Evolutionary conservation across 2,113 vertebrate genomes (phyloP), one percentile per base, ranked within the genome.

Genomic region (Rhinichthys klamathensis): DNA sequence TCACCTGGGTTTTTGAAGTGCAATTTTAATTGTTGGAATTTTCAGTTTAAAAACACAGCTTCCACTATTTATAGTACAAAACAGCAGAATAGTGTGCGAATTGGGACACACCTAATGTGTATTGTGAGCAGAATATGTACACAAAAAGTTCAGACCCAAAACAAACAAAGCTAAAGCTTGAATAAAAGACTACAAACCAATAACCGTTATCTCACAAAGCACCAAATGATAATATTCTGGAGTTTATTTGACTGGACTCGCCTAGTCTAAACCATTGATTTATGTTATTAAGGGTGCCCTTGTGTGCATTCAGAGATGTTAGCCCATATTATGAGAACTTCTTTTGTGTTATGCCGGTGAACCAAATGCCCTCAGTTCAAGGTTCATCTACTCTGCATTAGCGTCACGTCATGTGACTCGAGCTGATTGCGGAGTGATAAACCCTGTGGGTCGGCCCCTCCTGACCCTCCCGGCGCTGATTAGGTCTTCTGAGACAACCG

Each of bases 381-480:
- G 85, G 83, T 67, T 89, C 60, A 82, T 41, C 80, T 82, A 32
- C 84, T 82, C 78, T 65, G 58, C 72, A 67, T 46, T 35, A 83
- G 46, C 11, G 15, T 86, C 51, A 25, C 46, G 86, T 88, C 91
- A 91, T 85, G 88, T 91, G 92, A 93, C 88, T 91, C 86, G 81
- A 82, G 87, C 82, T 87, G 92, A 92, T 87, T 87, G 87, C 61
- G 69, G 25, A 63, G 75, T 27, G 87, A 89, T 90, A 44, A 87
- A 46, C 83, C 89, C 77, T 46, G 51, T 75, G 87, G 85, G 77
- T 72, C 5, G 77, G 82, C 60, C 86, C 46, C 41, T 90, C 85
- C 15, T 80, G 86, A 89, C 87, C 90, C 86, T 92, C 86, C 85
- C 83, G 56, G 44, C 77, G 80, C 74, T 86, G 72, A 80, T 73